phyloP scores from a whole-genome alignment of 2,797 vertebrate species.

The Urosaurus nigricauda region DNA sequence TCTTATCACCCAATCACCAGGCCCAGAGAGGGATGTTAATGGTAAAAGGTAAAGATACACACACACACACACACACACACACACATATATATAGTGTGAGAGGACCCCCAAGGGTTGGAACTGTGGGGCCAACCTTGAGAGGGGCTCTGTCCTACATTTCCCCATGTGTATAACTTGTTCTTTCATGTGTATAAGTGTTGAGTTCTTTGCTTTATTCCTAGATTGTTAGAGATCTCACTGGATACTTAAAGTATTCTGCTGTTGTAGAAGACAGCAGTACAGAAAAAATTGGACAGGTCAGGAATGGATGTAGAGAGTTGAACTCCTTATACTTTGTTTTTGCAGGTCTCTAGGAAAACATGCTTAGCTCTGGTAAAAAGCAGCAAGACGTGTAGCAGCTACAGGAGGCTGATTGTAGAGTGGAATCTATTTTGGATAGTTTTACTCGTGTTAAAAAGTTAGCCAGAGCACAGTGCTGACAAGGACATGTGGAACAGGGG shows the following conservation, averaged over 20 bases:
- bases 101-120: too few species aligned
- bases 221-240: not conserved
- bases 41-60: too few species aligned
- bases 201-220: not conserved
- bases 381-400: not conserved
- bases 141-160: too few species aligned
- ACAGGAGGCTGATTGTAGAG: not conserved
- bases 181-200: not conserved
- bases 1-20: too few species aligned
- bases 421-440: not conserved
- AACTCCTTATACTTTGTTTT: not conserved
- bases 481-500: not conserved
- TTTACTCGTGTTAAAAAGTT: not conserved
- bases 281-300: not conserved
- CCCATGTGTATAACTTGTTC: too few species aligned
- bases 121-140: too few species aligned
- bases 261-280: too few species aligned
- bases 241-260: not conserved
- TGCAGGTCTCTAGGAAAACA: not conserved
- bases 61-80: too few species aligned
- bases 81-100: too few species aligned
- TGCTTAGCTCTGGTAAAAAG: not conserved
- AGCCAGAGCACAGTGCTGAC: too few species aligned
- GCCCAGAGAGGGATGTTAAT: too few species aligned
- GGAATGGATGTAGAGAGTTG: not conserved